Evolutionary conservation across 2,888 invertebrate genomes (phyloP).

Genomic region (Aleiodes testaceus): DNA sequence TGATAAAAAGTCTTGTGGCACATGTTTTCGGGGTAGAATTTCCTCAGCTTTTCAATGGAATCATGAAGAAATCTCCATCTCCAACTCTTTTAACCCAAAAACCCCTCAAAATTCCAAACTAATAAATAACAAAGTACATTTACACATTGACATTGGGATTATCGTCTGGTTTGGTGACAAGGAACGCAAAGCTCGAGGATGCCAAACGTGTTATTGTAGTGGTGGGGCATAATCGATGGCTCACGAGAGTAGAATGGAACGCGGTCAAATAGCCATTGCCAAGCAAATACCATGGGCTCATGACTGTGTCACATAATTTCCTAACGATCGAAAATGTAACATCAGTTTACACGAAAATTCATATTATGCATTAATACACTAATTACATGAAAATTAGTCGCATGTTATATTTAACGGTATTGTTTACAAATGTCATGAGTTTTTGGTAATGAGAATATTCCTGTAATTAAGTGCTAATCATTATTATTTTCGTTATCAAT

Average conservation of each 20-base stretch:
- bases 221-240: conserved; percentile 44
- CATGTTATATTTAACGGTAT: conserved; percentile 3
- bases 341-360: background rate
- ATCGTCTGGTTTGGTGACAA: conserved; percentile 22
- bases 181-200: conserved; percentile 41
- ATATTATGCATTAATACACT: conserved; percentile 1
- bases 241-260: conserved; percentile 42
- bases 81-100: too few relatives aligned
- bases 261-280: conserved; percentile 43
- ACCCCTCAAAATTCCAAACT: conserved; percentile 41
- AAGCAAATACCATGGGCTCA: conserved; percentile 25
- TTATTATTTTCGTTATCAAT: too few relatives aligned
- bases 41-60: too few relatives aligned
- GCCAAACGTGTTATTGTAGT: conserved; percentile 44
- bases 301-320: conserved; percentile 29
- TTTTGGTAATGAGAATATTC: background rate
- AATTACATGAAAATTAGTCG: conserved; percentile 8
- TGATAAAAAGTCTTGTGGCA: too few relatives aligned
- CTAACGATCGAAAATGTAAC: conserved; percentile 30
- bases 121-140: conserved; percentile 25
- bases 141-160: conserved; percentile 12
- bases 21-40: too few relatives aligned
- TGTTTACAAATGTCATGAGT: background rate
- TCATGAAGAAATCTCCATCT: too few relatives aligned
- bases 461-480: too few relatives aligned